phyloP scores from a whole-genome alignment of 2,797 vertebrate species.

The Apogon hyalosoma region DNA sequence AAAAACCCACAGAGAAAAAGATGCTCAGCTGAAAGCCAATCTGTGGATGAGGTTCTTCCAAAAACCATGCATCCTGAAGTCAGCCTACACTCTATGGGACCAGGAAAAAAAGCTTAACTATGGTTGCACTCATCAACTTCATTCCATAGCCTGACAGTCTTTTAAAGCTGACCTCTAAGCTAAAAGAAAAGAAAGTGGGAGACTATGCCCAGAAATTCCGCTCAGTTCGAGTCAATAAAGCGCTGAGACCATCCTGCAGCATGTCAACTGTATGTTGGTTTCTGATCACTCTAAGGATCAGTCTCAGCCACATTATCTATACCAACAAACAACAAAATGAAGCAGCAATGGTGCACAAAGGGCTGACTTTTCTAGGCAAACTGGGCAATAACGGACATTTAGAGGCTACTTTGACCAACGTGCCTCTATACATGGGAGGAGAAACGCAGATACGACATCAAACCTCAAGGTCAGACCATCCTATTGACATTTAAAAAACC shows the following conservation, averaged over 20 bases:
- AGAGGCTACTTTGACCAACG: constrained; percentile 10
- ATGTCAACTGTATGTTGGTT: constrained; percentile 2
- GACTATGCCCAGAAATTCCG: not conserved
- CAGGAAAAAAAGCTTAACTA: constrained; percentile 1
- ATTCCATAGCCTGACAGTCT: constrained; percentile 16
- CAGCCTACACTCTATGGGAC: constrained; percentile 2
- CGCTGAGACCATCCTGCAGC: constrained; percentile 20
- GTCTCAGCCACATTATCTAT: constrained; percentile 2
- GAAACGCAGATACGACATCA: constrained; percentile 22
- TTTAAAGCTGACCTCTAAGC: constrained; percentile 14
- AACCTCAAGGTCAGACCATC: constrained; percentile 35
- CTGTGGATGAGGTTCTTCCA: constrained; percentile 28
- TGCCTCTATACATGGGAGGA: constrained; percentile 12
- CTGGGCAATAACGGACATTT: not conserved
- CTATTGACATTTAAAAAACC: constrained; percentile 31
- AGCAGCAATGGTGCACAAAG: constrained; percentile 2
- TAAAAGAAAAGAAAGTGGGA: not conserved
- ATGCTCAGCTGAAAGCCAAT: constrained; percentile 16
- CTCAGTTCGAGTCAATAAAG: constrained; percentile 21
- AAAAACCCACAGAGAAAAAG: constrained; percentile 40
- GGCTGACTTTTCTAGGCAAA: constrained; percentile 19
- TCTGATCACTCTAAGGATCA: constrained; percentile 10
- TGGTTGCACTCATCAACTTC: constrained; percentile 19
- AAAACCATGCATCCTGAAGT: constrained; percentile 19
- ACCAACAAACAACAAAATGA: constrained; percentile 4